Conservation (phyloP, 2,888 invertebrate genomes). For the Baccha elongata region DNA sequence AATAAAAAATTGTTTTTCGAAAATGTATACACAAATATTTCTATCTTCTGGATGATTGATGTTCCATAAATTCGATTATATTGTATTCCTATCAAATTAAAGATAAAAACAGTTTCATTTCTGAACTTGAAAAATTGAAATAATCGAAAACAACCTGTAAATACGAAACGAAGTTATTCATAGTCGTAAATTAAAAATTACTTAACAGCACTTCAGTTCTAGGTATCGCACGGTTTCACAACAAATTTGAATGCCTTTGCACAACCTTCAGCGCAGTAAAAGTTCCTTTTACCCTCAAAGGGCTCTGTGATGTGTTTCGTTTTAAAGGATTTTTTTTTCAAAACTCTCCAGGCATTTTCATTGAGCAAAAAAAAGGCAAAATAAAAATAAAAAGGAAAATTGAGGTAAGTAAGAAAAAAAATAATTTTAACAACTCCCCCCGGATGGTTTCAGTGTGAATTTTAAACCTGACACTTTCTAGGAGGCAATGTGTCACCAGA, state of each 20-base stretch:
- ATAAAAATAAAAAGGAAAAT: not conserved
- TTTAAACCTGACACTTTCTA: conserved; percentile 67
- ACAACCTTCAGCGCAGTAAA: conserved; percentile 19
- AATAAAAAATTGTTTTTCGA: too few relatives aligned
- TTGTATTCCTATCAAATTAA: not conserved
- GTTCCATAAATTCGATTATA: conserved; percentile 3
- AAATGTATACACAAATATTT: too few relatives aligned
- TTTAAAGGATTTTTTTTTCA: not conserved
- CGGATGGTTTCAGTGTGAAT: conserved; percentile 61
- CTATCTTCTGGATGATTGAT: conserved; percentile 33
- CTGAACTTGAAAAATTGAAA: conserved; percentile 28
- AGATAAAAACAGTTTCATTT: not conserved
- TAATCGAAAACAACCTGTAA: conserved; percentile 24
- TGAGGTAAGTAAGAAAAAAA: conserved; percentile 3
- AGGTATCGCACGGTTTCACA: not conserved
- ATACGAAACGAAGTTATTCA: not conserved
- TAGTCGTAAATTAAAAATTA: conserved; percentile 55
- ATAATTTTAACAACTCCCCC: conserved; percentile 61
- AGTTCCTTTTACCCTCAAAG: conserved; percentile 8
- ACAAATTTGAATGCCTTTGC: conserved; percentile 8
- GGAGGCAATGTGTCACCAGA: conserved; percentile 69
- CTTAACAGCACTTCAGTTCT: conserved; percentile 3
- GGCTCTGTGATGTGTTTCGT: not conserved
- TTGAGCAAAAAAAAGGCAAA: not conserved
- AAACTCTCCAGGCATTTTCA: not conserved